These are phyloP conservation scores for Lasiurus borealis DNA, from an alignment of 2,113 vertebrate genomes.

Conservation along the genomic window DNA sequence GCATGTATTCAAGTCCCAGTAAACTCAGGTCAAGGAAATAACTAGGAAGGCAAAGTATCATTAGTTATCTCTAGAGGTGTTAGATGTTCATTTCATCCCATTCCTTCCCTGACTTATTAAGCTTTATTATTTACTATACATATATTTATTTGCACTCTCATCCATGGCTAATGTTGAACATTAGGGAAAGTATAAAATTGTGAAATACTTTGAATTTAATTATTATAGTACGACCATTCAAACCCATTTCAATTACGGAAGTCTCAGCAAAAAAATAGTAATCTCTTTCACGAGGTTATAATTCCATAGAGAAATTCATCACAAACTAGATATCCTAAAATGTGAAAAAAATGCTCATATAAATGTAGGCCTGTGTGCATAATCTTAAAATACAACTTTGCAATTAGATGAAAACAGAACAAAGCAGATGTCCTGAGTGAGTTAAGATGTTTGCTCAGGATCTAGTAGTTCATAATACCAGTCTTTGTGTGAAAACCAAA, in stretches of 20 bases:
- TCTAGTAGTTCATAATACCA: background rate
- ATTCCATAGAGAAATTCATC: slow-evolving; percentile 79
- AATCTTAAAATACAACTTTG: slow-evolving; percentile 30
- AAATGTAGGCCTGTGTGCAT: background rate
- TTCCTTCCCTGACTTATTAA: slow-evolving; percentile 82
- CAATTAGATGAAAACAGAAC: slow-evolving; percentile 37
- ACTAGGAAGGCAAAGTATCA: slow-evolving; percentile 62
- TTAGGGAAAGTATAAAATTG: slow-evolving; percentile 82
- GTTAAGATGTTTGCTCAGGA: slow-evolving; percentile 23
- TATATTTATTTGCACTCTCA: slow-evolving; percentile 86
- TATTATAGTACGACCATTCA: slow-evolving; percentile 82
- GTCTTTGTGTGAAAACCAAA: background rate
- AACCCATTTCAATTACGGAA: slow-evolving; percentile 53
- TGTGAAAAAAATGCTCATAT: background rate
- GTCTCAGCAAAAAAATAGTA: slow-evolving; percentile 80
- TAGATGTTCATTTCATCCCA: slow-evolving; percentile 82
- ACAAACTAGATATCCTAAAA: slow-evolving; percentile 30
- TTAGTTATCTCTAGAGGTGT: slow-evolving; percentile 77
- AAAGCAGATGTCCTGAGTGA: background rate
- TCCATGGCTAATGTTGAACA: slow-evolving; percentile 84
- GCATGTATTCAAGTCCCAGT: slow-evolving; percentile 65
- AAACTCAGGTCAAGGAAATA: slow-evolving; percentile 79
- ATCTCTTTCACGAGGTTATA: slow-evolving; percentile 82
- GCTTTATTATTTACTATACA: slow-evolving; percentile 85
- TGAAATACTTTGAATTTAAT: slow-evolving; percentile 84